phyloP scores from a whole-genome alignment of 2,113 vertebrate genomes.

The Chaetura pelagica region DNA sequence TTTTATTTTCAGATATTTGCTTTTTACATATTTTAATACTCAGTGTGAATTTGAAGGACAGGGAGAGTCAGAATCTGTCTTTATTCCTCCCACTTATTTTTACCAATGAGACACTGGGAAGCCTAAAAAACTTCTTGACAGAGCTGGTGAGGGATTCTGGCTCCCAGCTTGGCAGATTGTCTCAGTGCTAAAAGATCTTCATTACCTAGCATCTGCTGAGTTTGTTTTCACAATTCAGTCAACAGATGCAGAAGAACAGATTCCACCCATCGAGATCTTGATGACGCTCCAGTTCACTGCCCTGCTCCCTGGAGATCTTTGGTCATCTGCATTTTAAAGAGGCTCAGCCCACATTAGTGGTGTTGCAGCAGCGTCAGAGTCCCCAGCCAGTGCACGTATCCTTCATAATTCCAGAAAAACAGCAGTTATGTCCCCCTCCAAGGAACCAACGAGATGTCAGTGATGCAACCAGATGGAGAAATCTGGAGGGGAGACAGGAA shows the following conservation, averaged over 20 bases:
- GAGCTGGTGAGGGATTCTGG: not conserved
- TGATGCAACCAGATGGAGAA: not conserved
- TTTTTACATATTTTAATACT: not conserved
- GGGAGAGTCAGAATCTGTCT: not conserved
- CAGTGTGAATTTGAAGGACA: not conserved
- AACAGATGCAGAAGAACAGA: not conserved
- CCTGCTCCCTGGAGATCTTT: not conserved
- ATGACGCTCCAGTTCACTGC: not conserved
- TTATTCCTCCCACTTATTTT: not conserved
- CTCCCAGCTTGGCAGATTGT: fast-evolving
- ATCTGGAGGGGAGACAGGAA: not conserved
- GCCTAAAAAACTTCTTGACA: not conserved
- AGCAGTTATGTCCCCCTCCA: not conserved
- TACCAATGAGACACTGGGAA: not conserved
- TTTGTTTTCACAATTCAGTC: not conserved
- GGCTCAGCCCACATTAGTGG: not conserved
- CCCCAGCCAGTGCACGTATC: not conserved
- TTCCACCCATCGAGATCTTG: not conserved
- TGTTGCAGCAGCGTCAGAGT: not conserved
- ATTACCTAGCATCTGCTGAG: not conserved
- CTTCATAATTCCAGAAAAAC: not conserved
- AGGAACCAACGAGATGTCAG: not conserved
- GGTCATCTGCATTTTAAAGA: not conserved
- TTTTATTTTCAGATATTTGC: not conserved
- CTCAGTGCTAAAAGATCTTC: not conserved